Evolutionary conservation across 23 tunicate species (phyloP).

Genomic region (Pegea sp.): DNA sequence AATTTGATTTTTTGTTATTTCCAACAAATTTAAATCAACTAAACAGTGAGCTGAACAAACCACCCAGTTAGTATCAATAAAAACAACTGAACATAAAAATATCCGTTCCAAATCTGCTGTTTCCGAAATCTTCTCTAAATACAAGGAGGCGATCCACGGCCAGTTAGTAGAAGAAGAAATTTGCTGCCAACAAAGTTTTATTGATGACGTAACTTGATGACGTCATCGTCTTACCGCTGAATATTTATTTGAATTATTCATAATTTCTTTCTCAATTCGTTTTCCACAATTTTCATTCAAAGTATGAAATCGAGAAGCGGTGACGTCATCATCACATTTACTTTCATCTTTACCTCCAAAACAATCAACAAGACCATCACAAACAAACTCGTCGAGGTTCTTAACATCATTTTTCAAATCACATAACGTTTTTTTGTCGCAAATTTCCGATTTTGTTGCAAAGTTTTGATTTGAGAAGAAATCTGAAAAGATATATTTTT

Average conservation of each 20-base stretch:
- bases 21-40: slow-evolving; percentile 12
- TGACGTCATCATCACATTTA: slow-evolving; percentile 3
- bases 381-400: slow-evolving; percentile 15
- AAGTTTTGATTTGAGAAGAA: no score
- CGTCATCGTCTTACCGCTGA: not conserved
- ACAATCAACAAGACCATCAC: slow-evolving; percentile 59
- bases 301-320: not conserved
- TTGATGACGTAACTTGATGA: not conserved
- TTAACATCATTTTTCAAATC: not conserved
- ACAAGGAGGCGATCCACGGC: slow-evolving; percentile 74
- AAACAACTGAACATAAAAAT: slow-evolving; percentile 57
- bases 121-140: slow-evolving; percentile 13
- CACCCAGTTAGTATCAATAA: slow-evolving; percentile 44
- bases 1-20: no score
- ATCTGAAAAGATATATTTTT: no score
- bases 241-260: not conserved
- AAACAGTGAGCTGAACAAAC: slow-evolving; percentile 66
- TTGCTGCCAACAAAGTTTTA: not conserved
- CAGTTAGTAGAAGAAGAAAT: slow-evolving; percentile 2
- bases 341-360: slow-evolving; percentile 82
- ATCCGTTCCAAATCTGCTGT: slow-evolving; percentile 2
- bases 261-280: not conserved
- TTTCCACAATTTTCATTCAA: not conserved
- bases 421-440: no score
- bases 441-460: no score